Base-by-base conservation (phyloP, 2,797 vertebrate species). In the Jordanella pulchra region DNA sequence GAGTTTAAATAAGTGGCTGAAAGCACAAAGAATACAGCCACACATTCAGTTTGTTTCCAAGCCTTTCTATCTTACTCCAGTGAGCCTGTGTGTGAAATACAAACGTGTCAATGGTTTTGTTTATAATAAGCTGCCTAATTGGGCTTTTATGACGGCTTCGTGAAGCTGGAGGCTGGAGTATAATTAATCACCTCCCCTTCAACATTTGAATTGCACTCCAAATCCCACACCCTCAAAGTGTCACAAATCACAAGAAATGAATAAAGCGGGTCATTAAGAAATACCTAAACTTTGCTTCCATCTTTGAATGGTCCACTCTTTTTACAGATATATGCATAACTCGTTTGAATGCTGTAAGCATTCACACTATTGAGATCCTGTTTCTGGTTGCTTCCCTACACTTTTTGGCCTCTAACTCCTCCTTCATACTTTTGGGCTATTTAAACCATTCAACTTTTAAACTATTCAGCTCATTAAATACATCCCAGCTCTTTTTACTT, bases 101-200 rank as follows among this genome's bases (percentile, higher is more conserved):
- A 65, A 63, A 66, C 50, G 56, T 58, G 61, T 21, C 73, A 54
- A 55, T 27, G 30, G 48, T 72, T 74, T 76, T 17, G 64, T 60
- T 76, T 60, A 61, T 65, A 51, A 30, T 23, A 1, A 3, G 58
- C 32, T 23, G 35, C 35, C 39, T 77, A 71, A 69, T 76, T 78
- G 74, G 63, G 45, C 3, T 69, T 84, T 75, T 70, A 71, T 69
- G 61, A 72, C 39, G 15, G 47, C 30, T 61, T 65, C 39, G 66
- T 76, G 79, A 53, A 27, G 48, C 68, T 3, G n/a, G 7, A 65
- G 50, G 50, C 32, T 76, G 55, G 28, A 80, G 35, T 48, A 76
- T 80, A 64, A 81, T 77, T 70, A 61, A 84, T 77, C 65, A 76
- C 55, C 50, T 67, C 1, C 3, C 28, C 56, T 65, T 56, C 47